A percentile compares a stretch with the other conserved stretches of the same genome.
These are phyloP conservation scores for Amblyjoppa fuscipennis DNA, from an alignment of 2,888 invertebrate species.

Conservation along the genomic window DNA sequence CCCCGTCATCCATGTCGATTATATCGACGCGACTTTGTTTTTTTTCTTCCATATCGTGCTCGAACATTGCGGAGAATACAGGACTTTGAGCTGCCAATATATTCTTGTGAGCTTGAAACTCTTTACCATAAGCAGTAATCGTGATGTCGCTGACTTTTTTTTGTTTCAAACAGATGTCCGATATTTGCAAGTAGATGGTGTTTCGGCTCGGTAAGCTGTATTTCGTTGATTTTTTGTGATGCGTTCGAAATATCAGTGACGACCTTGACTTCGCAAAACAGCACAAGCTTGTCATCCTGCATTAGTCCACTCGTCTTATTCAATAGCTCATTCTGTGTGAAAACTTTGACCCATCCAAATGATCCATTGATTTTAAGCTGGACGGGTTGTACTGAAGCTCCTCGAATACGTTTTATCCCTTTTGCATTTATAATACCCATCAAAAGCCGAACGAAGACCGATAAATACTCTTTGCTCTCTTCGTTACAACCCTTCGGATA, in stretches of 20 bases:
- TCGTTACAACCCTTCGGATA: background rate
- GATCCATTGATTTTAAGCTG: too few relatives aligned
- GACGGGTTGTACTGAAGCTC: fast-evolving
- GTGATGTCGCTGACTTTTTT: slow-evolving; percentile 99
- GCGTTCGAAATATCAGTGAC: too few relatives aligned
- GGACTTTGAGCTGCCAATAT: slow-evolving; percentile 99
- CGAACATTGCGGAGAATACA: slow-evolving; percentile 99
- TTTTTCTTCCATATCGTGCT: slow-evolving; percentile 99
- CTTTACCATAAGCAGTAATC: slow-evolving; percentile 94
- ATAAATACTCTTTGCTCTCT: background rate
- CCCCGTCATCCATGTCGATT: slow-evolving; percentile 99
- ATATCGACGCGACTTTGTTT: slow-evolving; percentile 98
- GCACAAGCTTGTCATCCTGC: too few relatives aligned
- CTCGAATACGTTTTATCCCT: background rate
- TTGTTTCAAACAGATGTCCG: slow-evolving; percentile 97
- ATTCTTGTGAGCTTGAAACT: slow-evolving; percentile 98
- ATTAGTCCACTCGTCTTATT: too few relatives aligned
- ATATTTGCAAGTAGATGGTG: slow-evolving; percentile 80
- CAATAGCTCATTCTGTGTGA: too few relatives aligned
- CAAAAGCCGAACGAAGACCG: background rate
- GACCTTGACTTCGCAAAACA: too few relatives aligned
- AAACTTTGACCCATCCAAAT: too few relatives aligned
- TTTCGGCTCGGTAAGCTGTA: too few relatives aligned
- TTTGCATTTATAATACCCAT: background rate
- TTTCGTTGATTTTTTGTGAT: too few relatives aligned